These are phyloP conservation scores for Hippocampus barbouri DNA, from an alignment of 2,113 vertebrate species.

Conservation along the genomic window DNA sequence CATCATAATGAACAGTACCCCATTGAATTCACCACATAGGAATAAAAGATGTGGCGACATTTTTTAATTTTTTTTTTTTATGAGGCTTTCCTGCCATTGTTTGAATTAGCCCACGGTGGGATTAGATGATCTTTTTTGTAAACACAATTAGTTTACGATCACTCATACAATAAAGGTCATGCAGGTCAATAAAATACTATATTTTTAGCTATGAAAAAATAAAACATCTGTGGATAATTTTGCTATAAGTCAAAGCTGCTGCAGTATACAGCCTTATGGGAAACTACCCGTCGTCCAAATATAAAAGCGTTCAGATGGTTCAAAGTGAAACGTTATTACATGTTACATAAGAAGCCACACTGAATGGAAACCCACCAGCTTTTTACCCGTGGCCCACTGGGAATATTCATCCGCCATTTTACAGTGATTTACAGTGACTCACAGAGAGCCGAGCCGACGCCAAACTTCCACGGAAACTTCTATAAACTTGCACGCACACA, in stretches of 20 bases:
- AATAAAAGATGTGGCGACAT: neutral
- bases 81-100: conserved; percentile 39
- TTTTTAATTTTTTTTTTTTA: neutral
- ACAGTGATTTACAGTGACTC: conserved; percentile 51
- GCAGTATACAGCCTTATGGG: neutral
- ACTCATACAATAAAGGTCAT: neutral
- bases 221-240: too few relatives aligned
- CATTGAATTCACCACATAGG: neutral
- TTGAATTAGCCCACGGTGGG: neutral
- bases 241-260: too few relatives aligned
- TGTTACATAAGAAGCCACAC: conserved; percentile 48
- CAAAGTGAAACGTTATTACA: conserved; percentile 8
- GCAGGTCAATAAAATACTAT: neutral
- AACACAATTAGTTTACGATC: neutral
- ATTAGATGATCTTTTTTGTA: neutral
- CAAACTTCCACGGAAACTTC: conserved; percentile 62
- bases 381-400: conserved; percentile 19
- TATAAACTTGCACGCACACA: conserved; percentile 24
- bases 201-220: too few relatives aligned
- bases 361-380: conserved; percentile 13
- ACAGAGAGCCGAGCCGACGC: conserved; percentile 45
- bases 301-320: neutral
- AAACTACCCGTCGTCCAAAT: conserved; percentile 1
- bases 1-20: neutral
- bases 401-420: conserved; percentile 51